A percentile compares a stretch with the other conserved stretches of the same genome.
phyloP scores from a whole-genome alignment of 2,113 vertebrate species.

The Prietella phreatophila region DNA sequence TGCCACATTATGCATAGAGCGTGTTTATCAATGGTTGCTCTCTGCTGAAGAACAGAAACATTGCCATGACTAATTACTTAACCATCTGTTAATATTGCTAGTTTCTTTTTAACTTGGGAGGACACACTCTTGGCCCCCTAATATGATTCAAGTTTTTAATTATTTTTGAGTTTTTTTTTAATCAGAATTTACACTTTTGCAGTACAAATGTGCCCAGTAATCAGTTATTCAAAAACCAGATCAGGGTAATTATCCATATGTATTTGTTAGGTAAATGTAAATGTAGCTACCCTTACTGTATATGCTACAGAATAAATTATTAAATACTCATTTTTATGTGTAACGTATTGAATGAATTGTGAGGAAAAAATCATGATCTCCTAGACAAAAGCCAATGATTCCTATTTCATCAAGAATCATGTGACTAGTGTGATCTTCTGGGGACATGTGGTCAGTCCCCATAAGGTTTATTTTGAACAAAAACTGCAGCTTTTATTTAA shows the following conservation, averaged over 20 bases:
- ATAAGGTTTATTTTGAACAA: neutral
- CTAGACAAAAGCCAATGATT: neutral
- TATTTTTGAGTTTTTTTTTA: neutral
- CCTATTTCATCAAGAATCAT: neutral
- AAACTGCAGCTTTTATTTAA: neutral
- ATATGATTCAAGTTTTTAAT: neutral
- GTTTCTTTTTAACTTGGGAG: neutral
- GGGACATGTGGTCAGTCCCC: neutral
- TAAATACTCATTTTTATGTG: neutral
- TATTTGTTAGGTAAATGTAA: neutral
- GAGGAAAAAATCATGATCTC: neutral
- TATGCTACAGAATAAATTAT: neutral
- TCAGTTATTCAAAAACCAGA: neutral
- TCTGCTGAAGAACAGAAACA: neutral
- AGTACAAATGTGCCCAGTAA: neutral
- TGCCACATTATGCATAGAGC: neutral
- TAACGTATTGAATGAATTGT: neutral
- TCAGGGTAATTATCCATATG: neutral
- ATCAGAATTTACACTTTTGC: neutral
- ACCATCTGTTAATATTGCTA: neutral
- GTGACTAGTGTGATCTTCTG: neutral
- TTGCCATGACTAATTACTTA: neutral
- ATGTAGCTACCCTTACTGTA: neutral
- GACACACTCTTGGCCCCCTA: neutral
- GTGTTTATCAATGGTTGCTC: neutral